Conservation (phyloP, 2,888 invertebrate species). For the Lasioglossum figueresi region DNA sequence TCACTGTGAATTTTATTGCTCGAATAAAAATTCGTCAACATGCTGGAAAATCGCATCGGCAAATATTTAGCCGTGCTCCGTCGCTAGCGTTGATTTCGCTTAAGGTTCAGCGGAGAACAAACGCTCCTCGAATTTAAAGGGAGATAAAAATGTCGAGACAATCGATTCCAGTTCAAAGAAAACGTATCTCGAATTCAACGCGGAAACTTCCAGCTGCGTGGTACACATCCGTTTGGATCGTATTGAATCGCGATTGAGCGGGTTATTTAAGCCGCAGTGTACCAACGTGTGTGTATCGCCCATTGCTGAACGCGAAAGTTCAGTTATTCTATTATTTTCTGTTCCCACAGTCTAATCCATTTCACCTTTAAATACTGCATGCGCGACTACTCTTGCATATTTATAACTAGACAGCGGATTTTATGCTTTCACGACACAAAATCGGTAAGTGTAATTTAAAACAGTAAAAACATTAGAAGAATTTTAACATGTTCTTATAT, state of each 20-base stretch:
- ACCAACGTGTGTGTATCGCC: not conserved
- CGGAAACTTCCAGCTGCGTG: not conserved
- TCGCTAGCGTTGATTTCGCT: not conserved
- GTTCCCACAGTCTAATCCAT: not conserved
- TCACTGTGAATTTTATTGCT: not conserved
- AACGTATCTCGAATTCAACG: not conserved
- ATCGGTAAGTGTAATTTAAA: too few relatives aligned
- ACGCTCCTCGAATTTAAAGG: not conserved
- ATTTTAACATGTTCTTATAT: too few relatives aligned
- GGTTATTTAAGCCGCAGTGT: not conserved
- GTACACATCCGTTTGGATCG: not conserved
- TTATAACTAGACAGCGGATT: not conserved
- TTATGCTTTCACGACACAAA: too few relatives aligned
- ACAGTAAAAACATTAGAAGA: too few relatives aligned
- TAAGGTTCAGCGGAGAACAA: not conserved
- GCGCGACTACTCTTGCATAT: not conserved
- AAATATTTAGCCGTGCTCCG: slow-evolving; percentile 18
- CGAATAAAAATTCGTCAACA: slow-evolving; percentile 5
- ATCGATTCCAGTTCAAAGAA: not conserved
- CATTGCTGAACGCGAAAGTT: not conserved
- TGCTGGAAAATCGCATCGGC: not conserved
- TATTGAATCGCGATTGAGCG: not conserved
- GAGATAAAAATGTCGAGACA: not conserved
- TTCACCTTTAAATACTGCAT: not conserved
- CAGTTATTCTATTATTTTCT: not conserved